Evolutionary conservation across 2,113 vertebrate species (phyloP), one percentile per base, ranked within the genome.

Genomic region (Spea multiplicata): DNA sequence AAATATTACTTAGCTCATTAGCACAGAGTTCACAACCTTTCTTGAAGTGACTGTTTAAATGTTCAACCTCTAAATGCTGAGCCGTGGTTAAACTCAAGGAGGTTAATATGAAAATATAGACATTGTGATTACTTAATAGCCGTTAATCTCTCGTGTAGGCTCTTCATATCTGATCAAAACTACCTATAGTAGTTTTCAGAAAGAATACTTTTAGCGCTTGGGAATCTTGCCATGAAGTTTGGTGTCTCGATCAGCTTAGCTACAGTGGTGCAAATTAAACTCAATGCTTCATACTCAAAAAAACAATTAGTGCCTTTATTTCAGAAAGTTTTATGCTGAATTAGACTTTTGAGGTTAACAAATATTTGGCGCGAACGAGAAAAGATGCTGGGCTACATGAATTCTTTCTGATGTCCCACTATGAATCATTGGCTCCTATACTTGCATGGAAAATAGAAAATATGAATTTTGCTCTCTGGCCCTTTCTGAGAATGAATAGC

Each of bases 291-390:
- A 84, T 76, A 48, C 85, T 85, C 84, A 84, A 89, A 80, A 59
- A 67, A 82, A 82, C 86, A 91, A 87, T 91, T 89, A 92, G 83
- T 1, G 10, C 67, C 82, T 82, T 49, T 81, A 69, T 87, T 80
- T 84, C 81, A 78, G 79, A 89, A 85, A 87, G 84, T 87, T 64
- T 75, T 67, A 73, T 83, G 84, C 85, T 91, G 89, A 92, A 89
- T 89, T 87, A 88, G 84, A 90, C 86, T 87, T 86, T 84, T 86
- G 78, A 82, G 30, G 30, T 30, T 30, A 30, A 30, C 30, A 30
- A 30, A 30, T 30, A 30, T 30, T 2, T 30, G 30, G 2, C 2
- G 30, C 30, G 2, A 30, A 30, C 30, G 30, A 30, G 30, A 30
- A 30, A 30, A 30, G 30, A 30, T 30, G 30, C 30, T 30, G 30